Evolutionary conservation across 2,888 invertebrate genomes (phyloP), one percentile per base, ranked within the genome.

Genomic region (Meandrusa payeni): DNA sequence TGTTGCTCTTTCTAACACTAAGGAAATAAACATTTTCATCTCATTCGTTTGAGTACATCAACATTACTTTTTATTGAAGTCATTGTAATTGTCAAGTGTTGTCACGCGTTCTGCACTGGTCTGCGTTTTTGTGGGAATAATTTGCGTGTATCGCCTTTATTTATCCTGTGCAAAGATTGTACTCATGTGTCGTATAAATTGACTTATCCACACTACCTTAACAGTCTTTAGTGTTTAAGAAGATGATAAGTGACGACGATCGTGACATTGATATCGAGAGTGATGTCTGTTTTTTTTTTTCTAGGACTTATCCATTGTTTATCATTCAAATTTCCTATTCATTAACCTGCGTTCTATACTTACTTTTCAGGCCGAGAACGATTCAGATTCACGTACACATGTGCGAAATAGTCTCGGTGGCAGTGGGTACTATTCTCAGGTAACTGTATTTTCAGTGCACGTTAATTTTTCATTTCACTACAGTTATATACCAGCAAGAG

Each of bases 241-340:
- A 65, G 54, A 86, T 81, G 80, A 97, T 97, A 96, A 97, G 97
- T 82, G 97, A 97, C 87, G 97, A 97, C 85, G 97, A 97, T 81
- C 91, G 95, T 67, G 97, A 97, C 82, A 95, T 97, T 79, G 97
- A 97, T 82, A 94, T 96, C 69, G 96, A 97, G 89, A 97, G 97
- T 90, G 97, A 97, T 89, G 97, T 97, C 90, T 92, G 95, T 92
- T 64, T 69, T 55, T 52, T n/a, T n/a, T 53, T 48, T 42, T 48
- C 5, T 17, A 4, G 5, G 15, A 31, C 10, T 17, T 26, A 5
- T 13, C 3, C 15, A 10, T 9, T 37, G 31, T 47, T 46, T 50
- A 12, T 38, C 38, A 41, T 34, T 39, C 39, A 10, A 42, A 29
- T 46, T 34, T 42, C 17, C 60, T 64, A 57, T 59, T 51, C 5